A percentile compares a stretch with the other conserved stretches of the same genome.
These are phyloP conservation scores for Hirundo rustica DNA, from an alignment of 2,797 vertebrate genomes.

Conservation along the genomic window DNA sequence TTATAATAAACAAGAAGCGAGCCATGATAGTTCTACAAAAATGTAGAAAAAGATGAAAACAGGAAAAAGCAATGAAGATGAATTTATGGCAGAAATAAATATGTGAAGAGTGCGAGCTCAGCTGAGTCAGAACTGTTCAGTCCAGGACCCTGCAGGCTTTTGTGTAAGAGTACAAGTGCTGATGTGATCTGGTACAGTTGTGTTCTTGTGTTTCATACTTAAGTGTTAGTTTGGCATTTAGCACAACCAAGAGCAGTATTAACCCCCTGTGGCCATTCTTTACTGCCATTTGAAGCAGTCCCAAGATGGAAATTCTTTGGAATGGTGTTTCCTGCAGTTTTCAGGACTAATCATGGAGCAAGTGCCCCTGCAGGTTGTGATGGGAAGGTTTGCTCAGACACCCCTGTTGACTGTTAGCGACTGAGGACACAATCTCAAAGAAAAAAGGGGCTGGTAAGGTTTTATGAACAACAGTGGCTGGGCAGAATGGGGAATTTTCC, in stretches of 20 bases:
- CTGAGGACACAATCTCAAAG: accelerated
- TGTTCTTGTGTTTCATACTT: accelerated
- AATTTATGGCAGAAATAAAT: neutral
- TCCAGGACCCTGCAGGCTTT: neutral
- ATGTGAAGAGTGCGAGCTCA: neutral
- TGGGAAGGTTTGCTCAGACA: neutral
- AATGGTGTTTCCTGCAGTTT: neutral
- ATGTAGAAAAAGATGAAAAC: neutral
- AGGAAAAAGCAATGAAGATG: neutral
- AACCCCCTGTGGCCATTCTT: neutral
- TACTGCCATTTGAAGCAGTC: neutral
- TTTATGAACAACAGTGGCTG: neutral
- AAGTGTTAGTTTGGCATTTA: neutral
- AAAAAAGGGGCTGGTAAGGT: neutral
- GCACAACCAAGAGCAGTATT: neutral
- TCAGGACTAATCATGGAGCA: neutral
- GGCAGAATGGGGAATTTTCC: neutral
- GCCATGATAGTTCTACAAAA: neutral
- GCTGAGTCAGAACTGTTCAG: neutral
- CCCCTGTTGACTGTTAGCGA: neutral
- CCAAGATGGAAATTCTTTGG: neutral
- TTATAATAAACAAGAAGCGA: neutral
- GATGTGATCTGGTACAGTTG: neutral
- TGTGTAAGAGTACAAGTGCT: accelerated
- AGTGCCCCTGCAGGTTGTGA: neutral